Conservation (phyloP, 2,797 vertebrate genomes). For the Danio kyathit region DNA sequence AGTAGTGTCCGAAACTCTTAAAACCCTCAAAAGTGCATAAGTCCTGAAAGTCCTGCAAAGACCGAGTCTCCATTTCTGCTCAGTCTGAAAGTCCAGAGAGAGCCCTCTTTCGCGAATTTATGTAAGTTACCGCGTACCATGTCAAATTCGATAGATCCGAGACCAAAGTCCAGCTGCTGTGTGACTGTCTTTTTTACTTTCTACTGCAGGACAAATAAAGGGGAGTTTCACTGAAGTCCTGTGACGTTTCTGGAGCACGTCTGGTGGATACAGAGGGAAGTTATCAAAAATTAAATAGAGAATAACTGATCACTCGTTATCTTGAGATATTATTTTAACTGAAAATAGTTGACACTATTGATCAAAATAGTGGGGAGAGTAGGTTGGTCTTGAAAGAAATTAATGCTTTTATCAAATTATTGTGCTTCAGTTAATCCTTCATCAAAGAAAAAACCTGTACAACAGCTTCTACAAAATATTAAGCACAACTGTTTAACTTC, state of each 20-base stretch:
- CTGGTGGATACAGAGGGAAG: not conserved
- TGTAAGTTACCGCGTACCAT: not conserved
- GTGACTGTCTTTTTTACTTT: not conserved
- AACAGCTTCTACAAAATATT: not conserved
- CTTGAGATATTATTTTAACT: not conserved
- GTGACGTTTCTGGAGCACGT: not conserved
- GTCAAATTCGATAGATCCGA: constrained; percentile 1
- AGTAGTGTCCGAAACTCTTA: constrained; percentile 66
- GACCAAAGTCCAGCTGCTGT: constrained; percentile 22
- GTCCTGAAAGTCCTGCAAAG: constrained; percentile 64
- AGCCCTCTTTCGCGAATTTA: constrained; percentile 6
- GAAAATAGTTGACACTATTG: not conserved
- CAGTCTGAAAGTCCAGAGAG: not conserved
- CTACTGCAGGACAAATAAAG: not conserved
- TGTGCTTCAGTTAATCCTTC: not conserved
- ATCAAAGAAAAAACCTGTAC: not conserved
- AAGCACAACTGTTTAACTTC: no score
- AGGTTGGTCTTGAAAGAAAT: not conserved
- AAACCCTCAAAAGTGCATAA: constrained; percentile 75
- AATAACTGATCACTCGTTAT: not conserved
- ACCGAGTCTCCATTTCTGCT: constrained; percentile 64
- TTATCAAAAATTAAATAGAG: not conserved
- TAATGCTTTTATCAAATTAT: not conserved
- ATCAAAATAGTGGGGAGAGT: not conserved
- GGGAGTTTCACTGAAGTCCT: not conserved